These are phyloP conservation scores for Natrix natrix DNA, from an alignment of 2,797 vertebrate genomes.

Conservation along the genomic window DNA sequence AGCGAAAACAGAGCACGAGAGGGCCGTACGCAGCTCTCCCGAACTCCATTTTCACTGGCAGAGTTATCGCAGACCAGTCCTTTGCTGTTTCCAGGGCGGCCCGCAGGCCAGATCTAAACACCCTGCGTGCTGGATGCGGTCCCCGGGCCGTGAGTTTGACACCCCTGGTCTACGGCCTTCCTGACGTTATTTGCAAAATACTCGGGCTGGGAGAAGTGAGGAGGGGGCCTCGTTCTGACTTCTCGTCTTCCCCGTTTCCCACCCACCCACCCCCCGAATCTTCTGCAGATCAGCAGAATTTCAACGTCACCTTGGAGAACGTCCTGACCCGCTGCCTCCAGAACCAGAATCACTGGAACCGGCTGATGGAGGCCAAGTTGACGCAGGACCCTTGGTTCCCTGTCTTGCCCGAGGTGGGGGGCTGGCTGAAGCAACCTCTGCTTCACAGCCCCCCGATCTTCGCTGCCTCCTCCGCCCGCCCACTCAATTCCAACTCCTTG, in stretches of 20 bases:
- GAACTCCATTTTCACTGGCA: no score
- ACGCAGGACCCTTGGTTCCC: slow-evolving; percentile 58
- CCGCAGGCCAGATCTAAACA: no score
- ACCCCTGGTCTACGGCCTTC: no score
- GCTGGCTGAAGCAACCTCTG: slow-evolving; percentile 30
- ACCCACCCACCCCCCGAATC: accelerated
- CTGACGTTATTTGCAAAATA: background rate
- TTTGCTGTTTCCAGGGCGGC: no score
- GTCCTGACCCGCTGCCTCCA: slow-evolving; percentile 88
- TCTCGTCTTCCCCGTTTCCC: background rate
- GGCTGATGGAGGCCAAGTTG: slow-evolving; percentile 65
- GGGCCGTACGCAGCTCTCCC: no score
- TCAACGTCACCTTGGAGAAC: slow-evolving; percentile 88
- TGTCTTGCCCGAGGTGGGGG: slow-evolving; percentile 45
- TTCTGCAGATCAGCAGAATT: slow-evolving; percentile 90
- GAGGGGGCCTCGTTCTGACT: no score
- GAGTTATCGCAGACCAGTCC: no score
- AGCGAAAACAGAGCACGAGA: no score
- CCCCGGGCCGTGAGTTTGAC: no score
- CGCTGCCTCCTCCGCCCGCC: slow-evolving; percentile 38
- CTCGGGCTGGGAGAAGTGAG: background rate
- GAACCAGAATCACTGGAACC: slow-evolving; percentile 86
- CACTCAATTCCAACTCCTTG: slow-evolving; percentile 69
- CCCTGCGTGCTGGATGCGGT: no score
- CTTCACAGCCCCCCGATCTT: slow-evolving; percentile 71